These are phyloP conservation scores for Melipona beecheii DNA, from an alignment of 2,888 invertebrate genomes.

Conservation along the genomic window DNA sequence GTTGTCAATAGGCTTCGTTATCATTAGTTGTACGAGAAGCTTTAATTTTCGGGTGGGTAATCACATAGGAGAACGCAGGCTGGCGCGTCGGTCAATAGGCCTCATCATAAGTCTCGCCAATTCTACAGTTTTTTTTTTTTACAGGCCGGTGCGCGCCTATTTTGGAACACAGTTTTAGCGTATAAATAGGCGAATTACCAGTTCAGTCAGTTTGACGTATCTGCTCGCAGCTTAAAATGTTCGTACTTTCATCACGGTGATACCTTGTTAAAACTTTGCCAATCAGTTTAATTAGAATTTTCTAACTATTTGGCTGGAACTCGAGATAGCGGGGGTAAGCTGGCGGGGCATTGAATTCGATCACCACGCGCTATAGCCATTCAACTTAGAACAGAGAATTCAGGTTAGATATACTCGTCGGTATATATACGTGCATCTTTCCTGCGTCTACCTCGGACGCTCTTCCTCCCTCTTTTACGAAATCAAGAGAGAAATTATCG, in stretches of 20 bases:
- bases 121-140: not conserved
- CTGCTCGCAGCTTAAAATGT: not conserved
- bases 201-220: constrained; percentile 8
- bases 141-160: too few species aligned
- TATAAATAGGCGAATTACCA: not conserved
- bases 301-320: constrained; percentile 34
- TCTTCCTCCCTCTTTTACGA: too few species aligned
- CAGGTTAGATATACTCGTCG: not conserved
- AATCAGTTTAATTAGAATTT: constrained; percentile 44
- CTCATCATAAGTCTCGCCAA: too few species aligned
- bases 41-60: not conserved
- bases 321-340: constrained; percentile 22
- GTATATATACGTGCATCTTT: too few species aligned
- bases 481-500: too few species aligned
- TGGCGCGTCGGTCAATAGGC: too few species aligned
- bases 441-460: too few species aligned
- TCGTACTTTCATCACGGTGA: constrained; percentile 29
- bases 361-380: constrained; percentile 1
- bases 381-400: constrained; percentile 8
- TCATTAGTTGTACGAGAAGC: not conserved
- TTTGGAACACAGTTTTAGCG: too few species aligned
- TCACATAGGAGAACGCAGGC: not conserved
- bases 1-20: not conserved
- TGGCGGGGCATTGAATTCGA: constrained; percentile 21
- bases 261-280: constrained; percentile 42